These are phyloP conservation scores for Eueides isabella DNA, from an alignment of 1,140 invertebrate genomes.

Conservation along the genomic window DNA sequence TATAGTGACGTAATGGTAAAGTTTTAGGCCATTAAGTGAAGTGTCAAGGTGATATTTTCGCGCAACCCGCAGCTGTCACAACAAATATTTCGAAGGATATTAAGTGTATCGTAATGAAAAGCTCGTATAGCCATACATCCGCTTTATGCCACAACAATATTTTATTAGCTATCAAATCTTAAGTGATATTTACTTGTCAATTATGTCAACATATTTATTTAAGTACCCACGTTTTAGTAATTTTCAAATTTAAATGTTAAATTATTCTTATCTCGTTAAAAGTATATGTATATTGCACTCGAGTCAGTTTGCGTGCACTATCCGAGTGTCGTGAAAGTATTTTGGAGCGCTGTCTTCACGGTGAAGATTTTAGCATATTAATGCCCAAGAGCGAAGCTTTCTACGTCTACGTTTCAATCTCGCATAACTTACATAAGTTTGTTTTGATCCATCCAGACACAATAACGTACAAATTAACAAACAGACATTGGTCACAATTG, in stretches of 20 bases:
- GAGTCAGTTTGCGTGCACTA: constrained; percentile 66
- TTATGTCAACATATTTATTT: background rate
- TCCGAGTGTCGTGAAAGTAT: constrained; percentile 73
- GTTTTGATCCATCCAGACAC: constrained; percentile 20
- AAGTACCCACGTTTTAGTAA: background rate
- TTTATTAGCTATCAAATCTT: constrained; percentile 24
- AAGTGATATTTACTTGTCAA: background rate
- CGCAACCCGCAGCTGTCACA: constrained; percentile 60
- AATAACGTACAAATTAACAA: background rate
- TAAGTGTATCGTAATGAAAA: constrained; percentile 49
- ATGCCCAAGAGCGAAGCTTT: constrained; percentile 67
- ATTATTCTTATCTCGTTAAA: background rate
- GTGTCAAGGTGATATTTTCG: constrained; percentile 59
- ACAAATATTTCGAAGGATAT: constrained; percentile 57
- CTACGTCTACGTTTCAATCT: constrained; percentile 56
- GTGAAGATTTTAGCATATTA: constrained; percentile 76
- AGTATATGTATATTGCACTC: constrained; percentile 49
- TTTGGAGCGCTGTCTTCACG: constrained; percentile 68
- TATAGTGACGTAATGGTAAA: constrained; percentile 46
- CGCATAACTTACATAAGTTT: constrained; percentile 37
- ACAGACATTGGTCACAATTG: background rate
- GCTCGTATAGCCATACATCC: constrained; percentile 43
- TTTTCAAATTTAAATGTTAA: background rate
- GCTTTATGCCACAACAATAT: constrained; percentile 48
- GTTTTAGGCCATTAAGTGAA: constrained; percentile 50